Base-by-base conservation (phyloP, 1,140 invertebrate species). In the Coboldia fuscipes region DNA sequence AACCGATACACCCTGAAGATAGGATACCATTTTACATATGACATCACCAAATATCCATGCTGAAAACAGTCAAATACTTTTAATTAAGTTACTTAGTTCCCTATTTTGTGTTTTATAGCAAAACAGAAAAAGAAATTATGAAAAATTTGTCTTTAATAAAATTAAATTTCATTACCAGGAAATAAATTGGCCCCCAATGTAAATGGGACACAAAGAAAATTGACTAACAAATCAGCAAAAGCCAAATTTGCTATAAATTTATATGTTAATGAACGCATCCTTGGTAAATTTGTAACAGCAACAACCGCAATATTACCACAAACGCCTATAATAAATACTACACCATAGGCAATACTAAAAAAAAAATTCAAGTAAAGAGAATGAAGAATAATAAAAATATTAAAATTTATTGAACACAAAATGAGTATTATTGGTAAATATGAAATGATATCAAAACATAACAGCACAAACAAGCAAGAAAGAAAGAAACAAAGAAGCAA, bases 1-100 rank as follows among this genome's bases (percentile, higher is more conserved):
- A 7, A 73, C 68, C 3, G 66, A 65, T 1, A 72, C 66, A 7
- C 68, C 68, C 48, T 73, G 70, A 0, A 73, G 52, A 43, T 68
- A 73, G 1, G 68, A 59, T 0, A 68, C 63, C 1, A 62, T 57
- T 46, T 70, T 71, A 43, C 70, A 73, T 33, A 70, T 51, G 17
- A 68, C 54, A 31, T 57, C 54, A 3, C 69, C 69, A 37, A 71
- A 57, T 21, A 62, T 54, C 68, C 68, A 73, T 32, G 65, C 70
- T 72, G 51, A n/a, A 54, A 54, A 37, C 33, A 42, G 16, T 26
- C 14, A 37, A 16, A 35, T 6, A 28, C n/a, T n/a, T n/a, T n/a
- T n/a, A n/a, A n/a, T n/a, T n/a, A n/a, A n/a, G n/a, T n/a, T n/a
- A n/a, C n/a, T n/a, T n/a, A 27, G 7, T 7, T 29, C 12, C 8